phyloP scores from a whole-genome alignment of 2,797 vertebrate genomes.

The Paedocypris micromegethes region DNA sequence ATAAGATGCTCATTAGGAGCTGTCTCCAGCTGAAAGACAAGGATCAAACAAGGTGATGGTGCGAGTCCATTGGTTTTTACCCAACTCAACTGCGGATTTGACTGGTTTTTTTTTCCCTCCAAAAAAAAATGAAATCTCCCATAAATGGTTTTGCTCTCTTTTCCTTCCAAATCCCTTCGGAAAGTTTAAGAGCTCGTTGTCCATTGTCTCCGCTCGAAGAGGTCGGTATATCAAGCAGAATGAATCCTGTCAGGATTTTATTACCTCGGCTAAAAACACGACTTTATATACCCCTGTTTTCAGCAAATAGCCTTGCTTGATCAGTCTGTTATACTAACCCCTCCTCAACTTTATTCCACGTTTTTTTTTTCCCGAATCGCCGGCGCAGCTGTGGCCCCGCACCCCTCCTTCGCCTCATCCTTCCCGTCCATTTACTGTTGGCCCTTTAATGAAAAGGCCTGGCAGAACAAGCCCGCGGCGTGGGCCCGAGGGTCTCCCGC shows the following conservation, averaged over 20 bases:
- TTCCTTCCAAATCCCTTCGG: slow-evolving; percentile 65
- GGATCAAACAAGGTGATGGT: no score
- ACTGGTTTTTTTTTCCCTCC: no score
- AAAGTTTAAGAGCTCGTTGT: slow-evolving; percentile 80
- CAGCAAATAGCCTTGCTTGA: slow-evolving; percentile 75
- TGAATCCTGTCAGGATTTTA: slow-evolving; percentile 79
- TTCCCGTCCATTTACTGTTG: slow-evolving; percentile 59
- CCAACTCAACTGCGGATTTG: no score
- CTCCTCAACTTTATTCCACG: slow-evolving; percentile 30
- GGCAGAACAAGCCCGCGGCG: slow-evolving; percentile 61
- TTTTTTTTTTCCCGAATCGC: slow-evolving; percentile 52
- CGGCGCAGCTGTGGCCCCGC: slow-evolving; percentile 57
- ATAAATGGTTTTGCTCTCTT: slow-evolving; percentile 64
- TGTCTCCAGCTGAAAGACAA: no score
- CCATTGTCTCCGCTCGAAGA: slow-evolving; percentile 77
- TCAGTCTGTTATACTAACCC: slow-evolving; percentile 68
- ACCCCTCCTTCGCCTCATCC: slow-evolving; percentile 45
- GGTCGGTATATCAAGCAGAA: slow-evolving; percentile 78
- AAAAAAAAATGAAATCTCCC: slow-evolving; percentile 60
- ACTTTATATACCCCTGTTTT: slow-evolving; percentile 69
- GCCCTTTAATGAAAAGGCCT: slow-evolving; percentile 67
- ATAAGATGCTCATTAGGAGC: background rate
- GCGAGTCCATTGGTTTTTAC: no score
- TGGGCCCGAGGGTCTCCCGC: slow-evolving; percentile 60
- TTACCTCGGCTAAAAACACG: slow-evolving; percentile 78